Evolutionary conservation across 2,888 invertebrate genomes (phyloP).

Genomic region (Lepidonotus clava): DNA sequence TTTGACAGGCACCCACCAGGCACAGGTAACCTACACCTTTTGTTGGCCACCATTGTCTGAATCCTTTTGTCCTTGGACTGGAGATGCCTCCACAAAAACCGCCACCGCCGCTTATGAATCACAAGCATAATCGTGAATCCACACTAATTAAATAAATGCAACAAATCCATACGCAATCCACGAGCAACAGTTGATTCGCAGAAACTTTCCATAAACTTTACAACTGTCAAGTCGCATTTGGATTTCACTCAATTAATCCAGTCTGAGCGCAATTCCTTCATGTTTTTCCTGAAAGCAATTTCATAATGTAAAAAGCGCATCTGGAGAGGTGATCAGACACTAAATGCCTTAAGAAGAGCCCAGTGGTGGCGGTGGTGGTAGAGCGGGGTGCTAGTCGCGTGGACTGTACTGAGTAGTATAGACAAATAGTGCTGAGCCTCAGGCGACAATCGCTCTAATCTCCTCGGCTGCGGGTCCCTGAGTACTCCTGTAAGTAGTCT

Average conservation of each 20-base stretch:
- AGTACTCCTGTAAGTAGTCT: slow-evolving; percentile 25
- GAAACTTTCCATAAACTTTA: no score
- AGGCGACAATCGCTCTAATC: slow-evolving; percentile 33
- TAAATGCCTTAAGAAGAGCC: no score
- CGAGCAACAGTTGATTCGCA: background rate
- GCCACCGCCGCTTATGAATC: background rate
- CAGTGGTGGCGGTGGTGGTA: no score
- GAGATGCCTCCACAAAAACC: background rate
- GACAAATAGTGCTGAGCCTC: slow-evolving; percentile 12
- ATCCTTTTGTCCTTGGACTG: background rate
- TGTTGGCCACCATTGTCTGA: background rate
- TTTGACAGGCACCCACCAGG: slow-evolving; percentile 1
- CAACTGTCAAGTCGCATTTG: background rate
- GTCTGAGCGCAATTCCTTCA: no score
- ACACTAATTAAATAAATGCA: background rate
- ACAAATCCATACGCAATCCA: background rate
- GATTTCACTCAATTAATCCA: background rate
- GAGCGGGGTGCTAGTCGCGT: background rate
- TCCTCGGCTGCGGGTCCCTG: background rate
- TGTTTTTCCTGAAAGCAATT: no score
- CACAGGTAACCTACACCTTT: slow-evolving; percentile 24
- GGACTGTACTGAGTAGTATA: slow-evolving; percentile 24
- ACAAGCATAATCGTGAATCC: slow-evolving; percentile 2
- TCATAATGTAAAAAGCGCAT: no score
- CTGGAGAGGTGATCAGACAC: no score